Conservation (phyloP, 2,797 vertebrate genomes). For the Acanthopagrus latus region DNA sequence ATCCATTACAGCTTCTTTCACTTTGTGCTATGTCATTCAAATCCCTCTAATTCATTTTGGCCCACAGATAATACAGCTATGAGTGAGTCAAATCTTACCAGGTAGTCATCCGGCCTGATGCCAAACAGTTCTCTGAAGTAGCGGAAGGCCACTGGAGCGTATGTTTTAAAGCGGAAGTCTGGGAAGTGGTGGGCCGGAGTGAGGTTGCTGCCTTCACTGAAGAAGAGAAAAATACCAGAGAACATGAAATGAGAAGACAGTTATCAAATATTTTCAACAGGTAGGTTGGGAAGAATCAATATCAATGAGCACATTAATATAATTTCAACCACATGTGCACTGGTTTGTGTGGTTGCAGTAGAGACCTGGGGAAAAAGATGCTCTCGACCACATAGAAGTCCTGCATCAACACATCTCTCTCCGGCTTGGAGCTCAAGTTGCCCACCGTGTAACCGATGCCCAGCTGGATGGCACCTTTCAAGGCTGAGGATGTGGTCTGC, state of each 20-base stretch:
- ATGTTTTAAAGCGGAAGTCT: constrained; percentile 98
- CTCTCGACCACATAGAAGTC: constrained; percentile 99
- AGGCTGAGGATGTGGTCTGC: constrained; percentile 96
- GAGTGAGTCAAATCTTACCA: constrained; percentile 83
- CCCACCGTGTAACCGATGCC: constrained; percentile 98
- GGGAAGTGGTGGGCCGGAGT: constrained; percentile 97
- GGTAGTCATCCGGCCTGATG: constrained; percentile 97
- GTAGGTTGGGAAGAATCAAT: no score
- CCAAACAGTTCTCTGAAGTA: constrained; percentile 99
- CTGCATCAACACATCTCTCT: constrained; percentile 98
- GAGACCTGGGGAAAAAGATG: constrained; percentile 97
- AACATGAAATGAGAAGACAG: not conserved
- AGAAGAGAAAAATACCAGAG: constrained; percentile 21
- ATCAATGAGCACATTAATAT: constrained; percentile 14
- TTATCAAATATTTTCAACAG: not conserved
- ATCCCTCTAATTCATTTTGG: not conserved
- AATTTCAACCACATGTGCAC: not conserved
- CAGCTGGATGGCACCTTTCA: constrained; percentile 98
- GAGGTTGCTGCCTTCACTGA: constrained; percentile 96
- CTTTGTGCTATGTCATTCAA: not conserved
- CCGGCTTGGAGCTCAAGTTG: constrained; percentile 97
- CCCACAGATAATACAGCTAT: not conserved
- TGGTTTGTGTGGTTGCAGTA: constrained; percentile 6
- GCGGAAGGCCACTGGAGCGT: constrained; percentile 96
- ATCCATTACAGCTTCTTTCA: not conserved